Base-by-base conservation (phyloP, 2,113 vertebrate species). In the Fulmarus glacialis region DNA sequence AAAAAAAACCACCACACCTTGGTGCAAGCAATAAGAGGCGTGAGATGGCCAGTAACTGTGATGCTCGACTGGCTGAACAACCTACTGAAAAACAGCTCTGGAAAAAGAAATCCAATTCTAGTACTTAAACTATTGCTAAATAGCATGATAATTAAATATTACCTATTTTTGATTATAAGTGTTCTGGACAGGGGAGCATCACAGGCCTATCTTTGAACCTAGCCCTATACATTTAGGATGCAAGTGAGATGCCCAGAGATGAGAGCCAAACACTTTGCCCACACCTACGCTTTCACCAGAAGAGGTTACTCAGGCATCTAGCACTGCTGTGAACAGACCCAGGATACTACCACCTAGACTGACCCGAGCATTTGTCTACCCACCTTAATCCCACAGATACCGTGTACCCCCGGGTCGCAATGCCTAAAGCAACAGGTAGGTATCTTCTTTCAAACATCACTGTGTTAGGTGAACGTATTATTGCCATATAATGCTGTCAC, bases 371-470 rank as follows among this genome's bases (percentile, higher is more conserved):
- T 32, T 70, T 43, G 12, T 13, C 53, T 15, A 36, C 18, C 18
- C 34, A 82, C 7, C 55, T 22, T 9, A 55, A 80, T 6, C 47
- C 48, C 55, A 59, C 17, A 48, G 22, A n/a, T 3, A 16, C 17
- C 17, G 22, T 0, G 0, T 32, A 62, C 42, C 66, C 38, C 13
- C 2, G 4, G 26, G 22, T 36, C 17, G 8, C 32, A 26, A 6
- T 11, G 17, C 38, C 56, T 78, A 16, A 48, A 78, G 22, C 15
- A 55, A 62, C 13, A 17, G 10, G 4, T 7, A 90, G 20, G 8
- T 32, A 62, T 30, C 42, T 71, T 82, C 91, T 70, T 64, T 40
- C 53, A 67, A 71, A 14, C 5, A 21, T 13, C 60, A 13, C 72
- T 34, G 16, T 8, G 3, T 21, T 3, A 60, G 55, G 36, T 32